A percentile compares a stretch with the other conserved stretches of the same genome.
These are phyloP conservation scores for Limnodromus scolopaceus DNA, from an alignment of 2,797 vertebrate species.

Conservation along the genomic window DNA sequence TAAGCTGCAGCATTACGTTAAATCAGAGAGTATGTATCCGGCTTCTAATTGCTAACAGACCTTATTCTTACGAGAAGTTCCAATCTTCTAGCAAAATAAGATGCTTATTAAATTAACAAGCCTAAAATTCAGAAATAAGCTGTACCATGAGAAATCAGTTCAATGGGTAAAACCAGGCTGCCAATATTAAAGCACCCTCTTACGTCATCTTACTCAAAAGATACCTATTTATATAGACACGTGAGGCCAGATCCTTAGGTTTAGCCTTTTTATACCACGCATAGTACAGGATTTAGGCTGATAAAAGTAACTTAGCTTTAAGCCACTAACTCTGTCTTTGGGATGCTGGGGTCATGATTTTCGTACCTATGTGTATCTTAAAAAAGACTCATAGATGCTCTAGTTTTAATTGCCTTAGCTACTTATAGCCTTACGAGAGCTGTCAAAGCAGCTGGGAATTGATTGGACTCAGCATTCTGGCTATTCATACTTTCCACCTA, in stretches of 20 bases:
- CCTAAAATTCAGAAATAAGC: background rate
- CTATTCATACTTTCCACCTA: background rate
- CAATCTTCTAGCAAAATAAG: background rate
- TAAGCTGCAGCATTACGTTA: background rate
- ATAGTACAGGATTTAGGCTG: background rate
- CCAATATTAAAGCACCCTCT: background rate
- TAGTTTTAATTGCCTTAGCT: conserved; percentile 44
- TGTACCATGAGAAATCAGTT: background rate
- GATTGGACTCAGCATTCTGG: background rate
- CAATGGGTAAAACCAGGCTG: background rate
- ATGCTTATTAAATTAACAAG: background rate
- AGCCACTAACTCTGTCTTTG: conserved; percentile 3
- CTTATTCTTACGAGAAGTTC: background rate
- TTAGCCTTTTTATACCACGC: background rate
- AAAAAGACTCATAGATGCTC: conserved; percentile 24
- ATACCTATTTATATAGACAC: background rate
- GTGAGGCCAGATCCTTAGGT: background rate
- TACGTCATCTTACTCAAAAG: background rate
- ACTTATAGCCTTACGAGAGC: conserved; percentile 11
- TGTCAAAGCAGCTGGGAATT: conserved; percentile 32
- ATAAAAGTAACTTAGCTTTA: conserved; percentile 30
- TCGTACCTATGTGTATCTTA: background rate
- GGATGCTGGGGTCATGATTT: conserved; percentile 1
- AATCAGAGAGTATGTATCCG: background rate
- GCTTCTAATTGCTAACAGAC: background rate